Evolutionary conservation across 2,113 vertebrate genomes (phyloP), one percentile per base, ranked within the genome.

Genomic region (Brachionichthys hirsutus): DNA sequence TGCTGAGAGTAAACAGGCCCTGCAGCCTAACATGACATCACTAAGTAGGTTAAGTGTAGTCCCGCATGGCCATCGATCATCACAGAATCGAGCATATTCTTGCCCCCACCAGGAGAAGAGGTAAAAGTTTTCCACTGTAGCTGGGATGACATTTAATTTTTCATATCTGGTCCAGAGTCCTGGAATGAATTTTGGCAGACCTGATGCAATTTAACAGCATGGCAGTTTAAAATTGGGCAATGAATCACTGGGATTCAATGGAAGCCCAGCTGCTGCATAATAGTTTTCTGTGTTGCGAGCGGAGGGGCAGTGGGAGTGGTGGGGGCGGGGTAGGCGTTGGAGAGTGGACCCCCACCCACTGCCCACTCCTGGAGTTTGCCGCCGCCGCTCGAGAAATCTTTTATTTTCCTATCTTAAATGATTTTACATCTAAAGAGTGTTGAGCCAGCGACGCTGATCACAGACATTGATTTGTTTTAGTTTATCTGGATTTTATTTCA

Each of bases 211-310:
- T 99, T 98, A 99, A 95, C 95, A 97, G 95, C 95, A 94, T 98
- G 96, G 95, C 95, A 98, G 95, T 96, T 97, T 98, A 96, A 98
- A 99, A 99, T 99, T 98, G 97, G 97, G 94, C 97, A 97, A 99
- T 99, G 97, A 99, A 99, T 99, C 97, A 99, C 95, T 89, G 90
- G 91, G 94, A 96, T 94, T 96, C 96, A 96, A 94, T 95, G 95
- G 94, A 92, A 94, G 93, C 92, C 65, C 30, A 94, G 92, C 92
- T 91, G 93, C 95, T 95, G 95, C 94, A 96, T 98, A 98, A 97
- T 95, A 93, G 95, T 95, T 95, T 92, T 94, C 92, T 91, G 92
- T 97, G 94, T 96, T 92, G 93, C 91, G 93, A 49, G 58, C 48
- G 54, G 67, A 57, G 54, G 59, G 71, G 69, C 61, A 67, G 51